Percentiles rank a stretch among this genome's conserved stretches.
phyloP scores from a whole-genome alignment of 2,797 vertebrate genomes.

The Cirrhinus molitorella region DNA sequence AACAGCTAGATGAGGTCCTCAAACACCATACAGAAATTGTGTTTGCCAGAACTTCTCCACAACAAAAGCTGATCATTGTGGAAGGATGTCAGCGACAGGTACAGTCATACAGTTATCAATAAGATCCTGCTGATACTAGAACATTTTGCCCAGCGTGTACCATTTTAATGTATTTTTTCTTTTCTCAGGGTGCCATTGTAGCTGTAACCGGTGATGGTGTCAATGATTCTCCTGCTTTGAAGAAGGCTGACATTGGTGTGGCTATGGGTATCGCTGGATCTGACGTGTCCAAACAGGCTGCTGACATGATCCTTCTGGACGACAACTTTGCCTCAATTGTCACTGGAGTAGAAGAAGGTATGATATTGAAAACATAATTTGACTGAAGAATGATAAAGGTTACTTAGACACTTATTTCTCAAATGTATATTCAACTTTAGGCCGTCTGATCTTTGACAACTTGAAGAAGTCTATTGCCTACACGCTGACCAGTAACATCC shows the following conservation, averaged over 20 bases:
- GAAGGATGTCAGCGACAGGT: slow-evolving; percentile 97
- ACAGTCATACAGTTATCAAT: background rate
- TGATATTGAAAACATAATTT: background rate
- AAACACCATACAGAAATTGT: slow-evolving; percentile 92
- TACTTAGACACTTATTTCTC: background rate
- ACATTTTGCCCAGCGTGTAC: background rate
- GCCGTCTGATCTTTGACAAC: slow-evolving; percentile 97
- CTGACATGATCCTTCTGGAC: slow-evolving; percentile 97
- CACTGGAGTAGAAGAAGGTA: slow-evolving; percentile 97
- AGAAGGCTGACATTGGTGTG: slow-evolving; percentile 96
- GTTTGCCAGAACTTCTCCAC: slow-evolving; percentile 95
- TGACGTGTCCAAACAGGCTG: slow-evolving; percentile 96
- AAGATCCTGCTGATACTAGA: background rate
- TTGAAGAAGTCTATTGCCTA: slow-evolving; percentile 98
- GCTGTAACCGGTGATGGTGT: slow-evolving; percentile 97
- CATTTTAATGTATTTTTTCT: background rate
- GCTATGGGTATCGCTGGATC: slow-evolving; percentile 82
- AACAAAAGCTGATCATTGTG: slow-evolving; percentile 97
- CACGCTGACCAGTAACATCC: slow-evolving; percentile 96
- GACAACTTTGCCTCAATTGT: slow-evolving; percentile 98
- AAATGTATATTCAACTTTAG: slow-evolving; percentile 65
- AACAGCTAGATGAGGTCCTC: slow-evolving; percentile 86
- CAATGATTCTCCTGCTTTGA: slow-evolving; percentile 79
- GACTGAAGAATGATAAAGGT: background rate
- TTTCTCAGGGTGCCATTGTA: slow-evolving; percentile 90